A percentile compares a stretch with the other conserved stretches of the same genome.
Evolutionary conservation across 2,113 vertebrate species (phyloP).

Genomic region (Phaetusa simplex): DNA sequence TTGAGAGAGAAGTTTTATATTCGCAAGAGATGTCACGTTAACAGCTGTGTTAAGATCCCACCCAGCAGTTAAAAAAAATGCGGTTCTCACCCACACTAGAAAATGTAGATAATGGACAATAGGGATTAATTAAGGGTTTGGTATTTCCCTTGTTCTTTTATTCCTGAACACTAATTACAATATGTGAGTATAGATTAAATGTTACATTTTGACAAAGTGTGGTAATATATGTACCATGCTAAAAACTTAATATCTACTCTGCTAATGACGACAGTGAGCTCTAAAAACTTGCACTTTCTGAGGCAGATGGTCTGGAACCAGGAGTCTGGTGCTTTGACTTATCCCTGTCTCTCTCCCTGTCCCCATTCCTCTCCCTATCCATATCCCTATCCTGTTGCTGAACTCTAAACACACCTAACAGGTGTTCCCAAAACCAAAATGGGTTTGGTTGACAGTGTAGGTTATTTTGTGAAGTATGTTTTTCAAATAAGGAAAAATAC

Average conservation of each 20-base stretch:
- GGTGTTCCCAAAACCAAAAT: neutral
- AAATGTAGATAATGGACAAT: constrained; percentile 42
- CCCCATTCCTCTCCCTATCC: neutral
- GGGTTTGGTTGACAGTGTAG: neutral
- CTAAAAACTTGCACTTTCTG: neutral
- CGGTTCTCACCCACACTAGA: neutral
- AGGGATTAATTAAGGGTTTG: constrained; percentile 49
- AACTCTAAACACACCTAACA: neutral
- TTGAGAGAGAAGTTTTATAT: neutral
- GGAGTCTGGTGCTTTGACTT: neutral
- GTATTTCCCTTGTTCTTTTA: constrained; percentile 43
- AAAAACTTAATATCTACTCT: constrained; percentile 2
- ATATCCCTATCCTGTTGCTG: neutral
- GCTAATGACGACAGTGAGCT: neutral
- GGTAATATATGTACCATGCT: neutral
- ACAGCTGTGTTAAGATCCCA: constrained; percentile 17
- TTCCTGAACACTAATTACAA: constrained; percentile 55
- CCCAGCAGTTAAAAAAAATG: neutral
- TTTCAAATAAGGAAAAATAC: neutral
- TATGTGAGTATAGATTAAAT: constrained; percentile 55
- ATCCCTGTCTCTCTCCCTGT: neutral
- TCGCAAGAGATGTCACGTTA: neutral
- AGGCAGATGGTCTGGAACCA: neutral
- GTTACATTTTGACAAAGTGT: constrained; percentile 27
- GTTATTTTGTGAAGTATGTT: neutral